Evolutionary conservation across 2,888 invertebrate species (phyloP).

Genomic region (Muschampia plurimacula): DNA sequence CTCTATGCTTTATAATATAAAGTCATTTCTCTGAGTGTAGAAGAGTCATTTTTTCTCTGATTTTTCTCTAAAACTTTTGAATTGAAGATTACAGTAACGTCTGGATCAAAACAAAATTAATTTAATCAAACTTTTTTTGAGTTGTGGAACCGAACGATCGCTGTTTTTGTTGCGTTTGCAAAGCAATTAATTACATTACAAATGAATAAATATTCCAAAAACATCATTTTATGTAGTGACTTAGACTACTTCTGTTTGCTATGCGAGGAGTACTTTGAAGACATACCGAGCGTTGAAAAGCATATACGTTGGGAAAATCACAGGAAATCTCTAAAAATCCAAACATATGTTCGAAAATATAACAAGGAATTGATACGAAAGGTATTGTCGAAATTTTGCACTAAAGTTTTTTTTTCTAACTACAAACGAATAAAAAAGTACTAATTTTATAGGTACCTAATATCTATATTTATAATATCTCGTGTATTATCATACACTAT

Average conservation of each 20-base stretch:
- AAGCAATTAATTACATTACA: neutral
- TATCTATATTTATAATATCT: too few species aligned
- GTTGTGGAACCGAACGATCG: too few species aligned
- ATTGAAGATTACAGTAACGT: too few species aligned
- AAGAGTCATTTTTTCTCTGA: too few species aligned
- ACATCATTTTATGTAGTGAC: constrained; percentile 66
- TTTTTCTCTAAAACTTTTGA: too few species aligned
- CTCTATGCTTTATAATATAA: too few species aligned
- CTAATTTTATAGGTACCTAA: too few species aligned
- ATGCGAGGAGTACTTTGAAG: constrained; percentile 59
- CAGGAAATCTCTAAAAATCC: constrained; percentile 55
- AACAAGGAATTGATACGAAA: constrained; percentile 60
- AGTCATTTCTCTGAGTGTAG: too few species aligned
- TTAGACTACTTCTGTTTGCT: constrained; percentile 62
- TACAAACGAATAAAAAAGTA: neutral
- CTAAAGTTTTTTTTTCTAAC: neutral
- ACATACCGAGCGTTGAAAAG: constrained; percentile 54
- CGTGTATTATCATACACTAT: too few species aligned
- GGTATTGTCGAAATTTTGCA: constrained; percentile 46
- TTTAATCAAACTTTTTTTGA: too few species aligned
- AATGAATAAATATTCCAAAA: constrained; percentile 52
- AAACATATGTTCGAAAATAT: constrained; percentile 53
- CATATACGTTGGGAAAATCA: constrained; percentile 68
- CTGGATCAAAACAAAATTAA: too few species aligned
- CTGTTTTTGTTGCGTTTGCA: too few species aligned